Evolutionary conservation across 2,888 invertebrate genomes (phyloP).

Genomic region (Heliconius sara): DNA sequence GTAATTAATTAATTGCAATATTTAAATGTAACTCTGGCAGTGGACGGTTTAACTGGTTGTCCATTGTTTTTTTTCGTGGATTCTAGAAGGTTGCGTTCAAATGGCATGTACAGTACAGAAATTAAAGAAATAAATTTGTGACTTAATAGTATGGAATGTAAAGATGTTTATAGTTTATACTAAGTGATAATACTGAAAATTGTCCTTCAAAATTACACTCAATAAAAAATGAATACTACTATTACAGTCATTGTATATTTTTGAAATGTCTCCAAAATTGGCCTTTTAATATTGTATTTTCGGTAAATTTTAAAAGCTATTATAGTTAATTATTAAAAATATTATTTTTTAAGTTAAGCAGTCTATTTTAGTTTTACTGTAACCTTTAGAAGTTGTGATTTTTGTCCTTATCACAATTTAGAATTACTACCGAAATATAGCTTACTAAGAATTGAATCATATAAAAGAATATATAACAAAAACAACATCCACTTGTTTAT

Average conservation of each 20-base stretch:
- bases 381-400: slow-evolving; percentile 13
- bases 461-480: neutral
- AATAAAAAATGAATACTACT: neutral
- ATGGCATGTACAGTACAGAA: neutral
- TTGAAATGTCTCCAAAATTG: slow-evolving; percentile 17
- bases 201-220: slow-evolving; percentile 10
- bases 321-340: slow-evolving; percentile 18
- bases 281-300: neutral
- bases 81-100: neutral
- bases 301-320: slow-evolving; percentile 11
- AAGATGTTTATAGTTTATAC: neutral
- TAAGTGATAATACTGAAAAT: slow-evolving; percentile 20
- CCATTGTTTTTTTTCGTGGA: slow-evolving; percentile 1
- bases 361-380: slow-evolving; percentile 15
- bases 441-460: slow-evolving; percentile 12
- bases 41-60: slow-evolving; percentile 48
- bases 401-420: slow-evolving; percentile 12
- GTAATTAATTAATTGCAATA: neutral
- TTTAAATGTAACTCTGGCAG: slow-evolving; percentile 41
- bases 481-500: neutral
- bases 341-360: slow-evolving; percentile 18
- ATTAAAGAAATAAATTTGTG: slow-evolving; percentile 14
- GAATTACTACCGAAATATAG: slow-evolving; percentile 22
- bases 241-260: slow-evolving; percentile 8
- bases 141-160: slow-evolving; percentile 29